Evolutionary conservation across 2,113 vertebrate species (phyloP).

Genomic region (Anarrhichthys ocellatus): DNA sequence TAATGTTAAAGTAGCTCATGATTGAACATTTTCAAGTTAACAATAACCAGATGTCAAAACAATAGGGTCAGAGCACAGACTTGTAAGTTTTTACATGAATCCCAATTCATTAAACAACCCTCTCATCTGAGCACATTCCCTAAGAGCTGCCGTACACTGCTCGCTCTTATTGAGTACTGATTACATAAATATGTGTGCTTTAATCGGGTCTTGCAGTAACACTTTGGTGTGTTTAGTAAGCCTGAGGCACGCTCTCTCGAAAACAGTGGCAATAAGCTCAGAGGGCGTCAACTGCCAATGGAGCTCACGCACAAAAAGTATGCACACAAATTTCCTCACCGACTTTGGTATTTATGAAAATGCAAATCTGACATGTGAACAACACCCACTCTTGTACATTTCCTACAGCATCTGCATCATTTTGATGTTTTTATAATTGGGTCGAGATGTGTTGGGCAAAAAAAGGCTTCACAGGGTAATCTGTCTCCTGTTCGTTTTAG

Average conservation of each 20-base stretch:
- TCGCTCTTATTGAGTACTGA: slow-evolving; percentile 24
- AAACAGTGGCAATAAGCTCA: slow-evolving; percentile 24
- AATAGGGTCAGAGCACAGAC: not conserved
- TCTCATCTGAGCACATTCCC: slow-evolving; percentile 21
- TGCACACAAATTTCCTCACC: not conserved
- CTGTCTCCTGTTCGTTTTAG: not conserved
- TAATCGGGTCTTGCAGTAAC: slow-evolving; percentile 34
- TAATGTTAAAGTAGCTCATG: slow-evolving; percentile 1
- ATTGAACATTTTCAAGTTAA: slow-evolving; percentile 7
- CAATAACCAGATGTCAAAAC: slow-evolving; percentile 26
- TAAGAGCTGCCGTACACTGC: slow-evolving; percentile 29
- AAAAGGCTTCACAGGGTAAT: not conserved
- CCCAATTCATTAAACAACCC: slow-evolving; percentile 40
- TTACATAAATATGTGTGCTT: slow-evolving; percentile 48
- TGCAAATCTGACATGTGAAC: not conserved
- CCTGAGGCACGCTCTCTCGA: not conserved
- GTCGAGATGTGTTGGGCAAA: slow-evolving; percentile 1
- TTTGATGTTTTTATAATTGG: not conserved
- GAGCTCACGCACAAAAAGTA: not conserved
- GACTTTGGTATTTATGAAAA: slow-evolving; percentile 8
- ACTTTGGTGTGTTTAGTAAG: slow-evolving; percentile 4
- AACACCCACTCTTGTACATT: not conserved
- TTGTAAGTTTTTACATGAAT: slow-evolving; percentile 28
- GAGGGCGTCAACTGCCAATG: not conserved
- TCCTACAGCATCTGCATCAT: not conserved